Percentiles rank a stretch among this genome's conserved stretches.
phyloP scores from a whole-genome alignment of 2,113 vertebrate species.

The Podarcis cretensis region DNA sequence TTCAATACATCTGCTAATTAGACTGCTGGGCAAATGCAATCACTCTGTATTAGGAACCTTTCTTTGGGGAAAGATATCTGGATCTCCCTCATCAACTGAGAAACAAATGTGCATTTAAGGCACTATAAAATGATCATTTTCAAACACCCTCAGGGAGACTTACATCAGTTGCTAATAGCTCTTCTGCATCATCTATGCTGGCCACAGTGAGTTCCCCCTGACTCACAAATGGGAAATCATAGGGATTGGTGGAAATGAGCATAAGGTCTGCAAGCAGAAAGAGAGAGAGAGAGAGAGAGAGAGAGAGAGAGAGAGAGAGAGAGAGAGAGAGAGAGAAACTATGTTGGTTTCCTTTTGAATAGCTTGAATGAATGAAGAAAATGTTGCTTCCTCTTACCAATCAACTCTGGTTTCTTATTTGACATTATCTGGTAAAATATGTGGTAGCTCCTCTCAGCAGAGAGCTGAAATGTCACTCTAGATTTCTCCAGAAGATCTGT shows the following conservation, averaged over 20 bases:
- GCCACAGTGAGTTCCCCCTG: conserved; percentile 82
- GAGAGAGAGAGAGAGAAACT: background rate
- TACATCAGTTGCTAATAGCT: conserved; percentile 79
- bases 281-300: background rate
- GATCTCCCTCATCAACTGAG: background rate
- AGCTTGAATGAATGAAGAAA: background rate
- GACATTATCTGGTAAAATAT: conserved; percentile 88
- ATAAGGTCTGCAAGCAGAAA: conserved; percentile 74
- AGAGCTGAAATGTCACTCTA: conserved; percentile 85
- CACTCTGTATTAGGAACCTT: background rate
- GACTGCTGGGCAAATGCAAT: background rate
- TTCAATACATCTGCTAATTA: background rate
- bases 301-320: background rate
- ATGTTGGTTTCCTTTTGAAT: background rate
- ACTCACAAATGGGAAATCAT: conserved; percentile 79
- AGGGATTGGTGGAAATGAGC: conserved; percentile 89
- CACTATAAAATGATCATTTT: background rate
- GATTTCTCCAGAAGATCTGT: conserved; percentile 88
- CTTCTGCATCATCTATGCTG: conserved; percentile 79
- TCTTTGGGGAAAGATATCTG: background rate
- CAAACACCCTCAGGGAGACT: conserved; percentile 47
- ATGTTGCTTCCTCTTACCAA: conserved; percentile 71
- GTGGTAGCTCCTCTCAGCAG: conserved; percentile 85
- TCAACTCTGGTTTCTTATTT: conserved; percentile 58
- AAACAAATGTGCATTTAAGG: background rate